These are phyloP conservation scores for Empidonax alnorum DNA, from an alignment of 2,113 vertebrate species.

Conservation along the genomic window DNA sequence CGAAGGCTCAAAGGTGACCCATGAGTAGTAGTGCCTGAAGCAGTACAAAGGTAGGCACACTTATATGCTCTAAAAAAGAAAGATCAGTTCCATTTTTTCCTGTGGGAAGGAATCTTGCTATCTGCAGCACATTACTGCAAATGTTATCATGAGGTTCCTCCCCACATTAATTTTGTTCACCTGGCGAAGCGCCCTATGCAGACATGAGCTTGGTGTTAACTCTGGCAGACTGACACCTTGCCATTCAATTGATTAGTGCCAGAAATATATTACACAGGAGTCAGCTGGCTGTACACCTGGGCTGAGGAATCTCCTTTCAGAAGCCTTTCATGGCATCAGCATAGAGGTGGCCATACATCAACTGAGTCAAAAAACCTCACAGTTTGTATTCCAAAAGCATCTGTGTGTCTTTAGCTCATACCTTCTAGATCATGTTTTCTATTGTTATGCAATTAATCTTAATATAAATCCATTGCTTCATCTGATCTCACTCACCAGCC, in stretches of 20 bases:
- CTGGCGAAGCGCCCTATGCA: background rate
- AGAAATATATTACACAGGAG: background rate
- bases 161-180: background rate
- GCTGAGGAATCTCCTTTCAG: background rate
- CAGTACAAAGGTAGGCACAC: background rate
- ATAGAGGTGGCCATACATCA: background rate
- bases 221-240: background rate
- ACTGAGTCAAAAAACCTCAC: background rate
- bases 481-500: background rate
- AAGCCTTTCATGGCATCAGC: background rate
- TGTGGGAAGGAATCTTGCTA: background rate
- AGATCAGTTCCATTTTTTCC: background rate
- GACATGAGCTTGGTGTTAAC: background rate
- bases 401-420: background rate
- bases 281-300: background rate
- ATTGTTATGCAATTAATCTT: background rate
- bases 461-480: background rate
- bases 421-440: background rate
- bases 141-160: background rate
- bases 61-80: background rate
- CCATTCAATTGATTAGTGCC: background rate
- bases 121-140: background rate
- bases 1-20: background rate
- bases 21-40: background rate
- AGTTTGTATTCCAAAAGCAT: background rate